phyloP scores from a whole-genome alignment of 2,888 invertebrate species.

The Pachymerium ferrugineum region DNA sequence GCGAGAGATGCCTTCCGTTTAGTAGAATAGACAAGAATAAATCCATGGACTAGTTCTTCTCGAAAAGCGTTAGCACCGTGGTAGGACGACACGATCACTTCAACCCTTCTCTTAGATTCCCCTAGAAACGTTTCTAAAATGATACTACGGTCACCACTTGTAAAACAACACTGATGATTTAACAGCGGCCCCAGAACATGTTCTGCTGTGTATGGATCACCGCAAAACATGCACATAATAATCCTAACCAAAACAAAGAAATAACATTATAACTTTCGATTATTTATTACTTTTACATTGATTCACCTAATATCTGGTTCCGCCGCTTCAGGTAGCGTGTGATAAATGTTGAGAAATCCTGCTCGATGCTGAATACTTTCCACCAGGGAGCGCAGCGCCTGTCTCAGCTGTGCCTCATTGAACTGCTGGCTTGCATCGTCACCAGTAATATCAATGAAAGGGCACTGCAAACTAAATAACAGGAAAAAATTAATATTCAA shows the following conservation, averaged over 20 bases:
- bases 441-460: slow-evolving; percentile 73
- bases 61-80: slow-evolving; percentile 88
- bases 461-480: slow-evolving; percentile 66
- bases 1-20: slow-evolving; percentile 91
- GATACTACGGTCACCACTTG: slow-evolving; percentile 78
- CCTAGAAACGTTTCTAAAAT: slow-evolving; percentile 88
- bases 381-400: slow-evolving; percentile 67
- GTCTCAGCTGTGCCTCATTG: slow-evolving; percentile 48
- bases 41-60: slow-evolving; percentile 88
- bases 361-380: slow-evolving; percentile 72
- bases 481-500: background rate
- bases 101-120: slow-evolving; percentile 71
- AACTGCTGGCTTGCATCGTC: slow-evolving; percentile 45
- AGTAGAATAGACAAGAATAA: slow-evolving; percentile 89
- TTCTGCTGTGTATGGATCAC: slow-evolving; percentile 86
- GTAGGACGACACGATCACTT: slow-evolving; percentile 85
- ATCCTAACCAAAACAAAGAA: slow-evolving; percentile 53
- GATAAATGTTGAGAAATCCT: slow-evolving; percentile 65
- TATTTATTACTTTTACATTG: background rate
- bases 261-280: background rate
- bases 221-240: slow-evolving; percentile 94
- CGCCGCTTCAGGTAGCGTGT: slow-evolving; percentile 69
- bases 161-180: slow-evolving; percentile 77
- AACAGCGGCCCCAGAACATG: slow-evolving; percentile 81
- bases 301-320: slow-evolving; percentile 73